Evolutionary conservation across 1,140 invertebrate species (phyloP), one percentile per base, ranked within the genome.

Genomic region (Pomacea maculata): DNA sequence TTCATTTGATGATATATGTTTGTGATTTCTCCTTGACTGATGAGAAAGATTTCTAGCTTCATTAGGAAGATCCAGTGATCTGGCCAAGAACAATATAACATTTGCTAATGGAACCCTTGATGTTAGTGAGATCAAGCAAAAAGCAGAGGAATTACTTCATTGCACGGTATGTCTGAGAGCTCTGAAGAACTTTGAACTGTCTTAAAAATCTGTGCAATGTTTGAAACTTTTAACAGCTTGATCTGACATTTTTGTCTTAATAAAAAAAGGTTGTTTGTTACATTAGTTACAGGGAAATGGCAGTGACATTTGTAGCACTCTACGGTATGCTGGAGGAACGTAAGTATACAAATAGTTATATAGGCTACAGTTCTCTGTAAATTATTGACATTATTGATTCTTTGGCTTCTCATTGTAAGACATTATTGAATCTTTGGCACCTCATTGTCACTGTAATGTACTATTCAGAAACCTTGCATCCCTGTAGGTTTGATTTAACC

Each of bases 1-100:
- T 45, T 6, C 34, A 45, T 45, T 45, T 45, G 34, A 45, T 45
- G 34, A 45, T 45, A 2, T 45, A 45, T 45, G 34, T 45, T 45
- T 45, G 34, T 45, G 34, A 45, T 45, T 45, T 45, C 34, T 45
- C 65, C 83, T 82, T 87, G 82, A 82, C 84, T 71, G 9, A 63
- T 29, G 63, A 14, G 25, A 63, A 52, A 89, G 88, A 63, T 89
- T 83, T 82, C 76, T 89, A 63, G 85, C 84, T 21, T 87, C 87
- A 15, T 82, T 86, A 19, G 88, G 88, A 1, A 73, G 88, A 70
- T 82, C 80, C 29, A 83, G 85, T 25, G 81, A 82, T 45, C 83
- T 87, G 74, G 70, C 77, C n/a, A 57, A 82, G 17, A 85, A 83
- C 57, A 84, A 84, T 14, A 61, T 82, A 29, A 84, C 82, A 4